Evolutionary conservation across 2,888 invertebrate species (phyloP).

Genomic region (Lasioglossum lativentre): DNA sequence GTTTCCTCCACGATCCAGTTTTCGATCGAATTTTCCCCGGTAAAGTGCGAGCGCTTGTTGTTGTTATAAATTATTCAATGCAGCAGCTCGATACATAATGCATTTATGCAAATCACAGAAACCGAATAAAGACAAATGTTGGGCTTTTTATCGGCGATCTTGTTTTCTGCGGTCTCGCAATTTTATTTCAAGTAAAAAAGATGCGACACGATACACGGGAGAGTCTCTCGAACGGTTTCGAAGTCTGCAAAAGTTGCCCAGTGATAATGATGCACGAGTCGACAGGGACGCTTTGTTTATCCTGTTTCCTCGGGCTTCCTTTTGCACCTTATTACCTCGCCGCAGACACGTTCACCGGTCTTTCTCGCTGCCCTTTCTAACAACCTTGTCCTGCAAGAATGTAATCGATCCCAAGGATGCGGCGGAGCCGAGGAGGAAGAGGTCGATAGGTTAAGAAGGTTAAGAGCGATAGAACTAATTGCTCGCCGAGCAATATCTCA

Average conservation of each 20-base stretch:
- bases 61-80: neutral
- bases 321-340: conserved; percentile 56
- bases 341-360: conserved; percentile 57
- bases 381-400: conserved; percentile 63
- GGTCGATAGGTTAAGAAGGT: conserved; percentile 59
- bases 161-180: neutral
- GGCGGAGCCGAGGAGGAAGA: conserved; percentile 44
- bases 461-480: conserved; percentile 63
- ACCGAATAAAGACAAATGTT: neutral
- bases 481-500: conserved; percentile 50
- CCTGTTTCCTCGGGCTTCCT: conserved; percentile 37
- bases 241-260: neutral
- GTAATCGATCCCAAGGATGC: conserved; percentile 61
- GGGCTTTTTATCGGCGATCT: neutral
- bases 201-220: neutral
- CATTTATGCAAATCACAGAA: neutral
- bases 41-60: neutral
- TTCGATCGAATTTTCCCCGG: neutral
- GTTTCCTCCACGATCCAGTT: neutral
- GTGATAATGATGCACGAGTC: conserved; percentile 4
- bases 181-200: neutral
- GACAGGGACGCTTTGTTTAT: conserved; percentile 25
- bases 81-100: neutral
- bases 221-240: neutral
- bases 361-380: conserved; percentile 59